phyloP scores from a whole-genome alignment of 2,888 invertebrate species.

The Archips crataeganus region DNA sequence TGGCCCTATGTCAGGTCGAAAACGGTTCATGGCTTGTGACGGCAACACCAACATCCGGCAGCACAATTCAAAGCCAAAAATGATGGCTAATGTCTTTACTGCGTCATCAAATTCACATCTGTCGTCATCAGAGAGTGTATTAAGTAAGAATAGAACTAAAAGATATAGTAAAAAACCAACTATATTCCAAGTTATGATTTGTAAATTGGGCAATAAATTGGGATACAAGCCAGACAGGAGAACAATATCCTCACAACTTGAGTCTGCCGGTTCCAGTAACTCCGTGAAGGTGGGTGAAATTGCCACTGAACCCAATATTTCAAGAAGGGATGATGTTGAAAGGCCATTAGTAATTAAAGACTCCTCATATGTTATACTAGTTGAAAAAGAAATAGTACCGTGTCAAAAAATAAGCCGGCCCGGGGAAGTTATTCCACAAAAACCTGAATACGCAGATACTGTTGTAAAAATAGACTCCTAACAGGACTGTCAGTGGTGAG shows the following conservation, averaged over 20 bases:
- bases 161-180: constrained; percentile 48
- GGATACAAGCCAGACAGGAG: constrained; percentile 51
- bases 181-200: constrained; percentile 53
- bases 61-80: constrained; percentile 37
- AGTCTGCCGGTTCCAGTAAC: neutral
- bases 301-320: neutral
- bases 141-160: constrained; percentile 34
- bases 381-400: neutral
- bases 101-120: constrained; percentile 53
- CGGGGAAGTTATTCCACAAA: constrained; percentile 8
- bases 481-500: neutral
- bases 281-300: neutral
- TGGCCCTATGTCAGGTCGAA: neutral
- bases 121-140: constrained; percentile 51
- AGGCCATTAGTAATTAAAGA: neutral
- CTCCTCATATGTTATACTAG: neutral
- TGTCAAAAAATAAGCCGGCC: neutral
- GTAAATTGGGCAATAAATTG: constrained; percentile 55
- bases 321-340: neutral
- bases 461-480: neutral
- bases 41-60: constrained; percentile 2
- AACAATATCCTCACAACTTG: neutral
- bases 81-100: constrained; percentile 58
- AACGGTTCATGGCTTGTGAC: constrained; percentile 7
- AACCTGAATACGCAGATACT: neutral